These are phyloP conservation scores for Eumaeus atala DNA, from an alignment of 1,140 invertebrate genomes.

Conservation along the genomic window DNA sequence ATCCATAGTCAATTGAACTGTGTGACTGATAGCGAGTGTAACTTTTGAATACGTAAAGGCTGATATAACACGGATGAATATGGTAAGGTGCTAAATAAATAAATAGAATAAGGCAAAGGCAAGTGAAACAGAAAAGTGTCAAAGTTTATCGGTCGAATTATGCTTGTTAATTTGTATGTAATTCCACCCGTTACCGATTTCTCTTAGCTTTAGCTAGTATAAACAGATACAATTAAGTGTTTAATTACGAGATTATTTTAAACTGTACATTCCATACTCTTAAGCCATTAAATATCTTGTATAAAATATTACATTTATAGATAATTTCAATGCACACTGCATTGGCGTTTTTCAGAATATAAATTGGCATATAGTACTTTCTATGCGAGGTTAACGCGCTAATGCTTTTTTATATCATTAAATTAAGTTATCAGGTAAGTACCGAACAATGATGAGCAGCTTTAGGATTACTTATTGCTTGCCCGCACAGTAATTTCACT, in stretches of 20 bases:
- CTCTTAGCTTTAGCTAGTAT: constrained; percentile 66
- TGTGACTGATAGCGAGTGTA: constrained; percentile 58
- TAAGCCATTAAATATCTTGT: constrained; percentile 44
- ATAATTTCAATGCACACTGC: constrained; percentile 10
- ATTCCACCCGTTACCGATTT: constrained; percentile 71
- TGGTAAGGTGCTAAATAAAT: constrained; percentile 71
- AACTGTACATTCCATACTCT: constrained; percentile 49
- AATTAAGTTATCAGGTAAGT: constrained; percentile 43
- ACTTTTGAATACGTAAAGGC: constrained; percentile 63
- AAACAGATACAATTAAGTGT: constrained; percentile 59
- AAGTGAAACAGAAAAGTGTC: constrained; percentile 41
- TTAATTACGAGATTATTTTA: constrained; percentile 50
- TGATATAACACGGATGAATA: constrained; percentile 69
- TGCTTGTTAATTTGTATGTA: constrained; percentile 70
- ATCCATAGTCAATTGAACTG: constrained; percentile 62
- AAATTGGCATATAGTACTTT: constrained; percentile 1
- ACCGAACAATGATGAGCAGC: constrained; percentile 54
- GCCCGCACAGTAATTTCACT: constrained; percentile 64
- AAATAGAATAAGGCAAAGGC: constrained; percentile 54
- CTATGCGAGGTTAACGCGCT: constrained; percentile 10
- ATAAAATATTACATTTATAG: constrained; percentile 14
- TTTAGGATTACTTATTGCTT: constrained; percentile 52
- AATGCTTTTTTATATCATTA: constrained; percentile 10
- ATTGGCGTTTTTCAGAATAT: constrained; percentile 26
- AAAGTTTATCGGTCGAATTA: constrained; percentile 46